Percentiles rank a stretch among this genome's conserved stretches.
phyloP scores from a whole-genome alignment of 2,888 invertebrate genomes.

The Ormia ochracea region DNA sequence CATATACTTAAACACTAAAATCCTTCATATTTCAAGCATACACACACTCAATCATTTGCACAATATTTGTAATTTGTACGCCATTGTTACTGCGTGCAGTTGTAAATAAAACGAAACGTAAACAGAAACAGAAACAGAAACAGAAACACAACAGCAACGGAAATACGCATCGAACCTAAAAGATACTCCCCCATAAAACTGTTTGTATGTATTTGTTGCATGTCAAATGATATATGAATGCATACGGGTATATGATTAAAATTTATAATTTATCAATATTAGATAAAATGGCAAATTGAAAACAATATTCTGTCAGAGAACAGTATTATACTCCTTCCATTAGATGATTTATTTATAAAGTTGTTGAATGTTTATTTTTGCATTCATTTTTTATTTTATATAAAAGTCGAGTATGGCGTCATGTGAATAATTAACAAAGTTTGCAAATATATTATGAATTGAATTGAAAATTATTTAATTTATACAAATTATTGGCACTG shows the following conservation, averaged over 20 bases:
- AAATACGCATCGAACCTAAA: slow-evolving; percentile 1
- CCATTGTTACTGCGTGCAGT: neutral
- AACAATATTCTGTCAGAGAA: neutral
- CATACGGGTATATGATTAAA: too few relatives aligned
- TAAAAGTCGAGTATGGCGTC: neutral
- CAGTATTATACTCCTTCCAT: slow-evolving; percentile 21
- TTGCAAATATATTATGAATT: neutral
- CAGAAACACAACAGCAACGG: too few relatives aligned
- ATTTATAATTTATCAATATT: slow-evolving; percentile 54
- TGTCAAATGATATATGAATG: slow-evolving; percentile 8
- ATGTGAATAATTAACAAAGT: neutral
- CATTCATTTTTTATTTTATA: neutral
- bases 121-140: neutral
- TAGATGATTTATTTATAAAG: neutral
- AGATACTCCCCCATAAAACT: neutral
- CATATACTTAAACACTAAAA: slow-evolving; percentile 4
- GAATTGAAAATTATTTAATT: too few relatives aligned
- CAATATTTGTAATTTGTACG: neutral
- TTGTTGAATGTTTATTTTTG: neutral
- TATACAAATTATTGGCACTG: too few relatives aligned
- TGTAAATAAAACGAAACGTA: neutral
- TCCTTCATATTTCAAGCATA: neutral
- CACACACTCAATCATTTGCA: slow-evolving; percentile 6
- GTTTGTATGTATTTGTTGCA: slow-evolving; percentile 22
- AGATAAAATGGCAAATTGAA: slow-evolving; percentile 53